These are phyloP conservation scores for Ptychoptera albimana DNA, from an alignment of 2,888 invertebrate species.

Conservation along the genomic window DNA sequence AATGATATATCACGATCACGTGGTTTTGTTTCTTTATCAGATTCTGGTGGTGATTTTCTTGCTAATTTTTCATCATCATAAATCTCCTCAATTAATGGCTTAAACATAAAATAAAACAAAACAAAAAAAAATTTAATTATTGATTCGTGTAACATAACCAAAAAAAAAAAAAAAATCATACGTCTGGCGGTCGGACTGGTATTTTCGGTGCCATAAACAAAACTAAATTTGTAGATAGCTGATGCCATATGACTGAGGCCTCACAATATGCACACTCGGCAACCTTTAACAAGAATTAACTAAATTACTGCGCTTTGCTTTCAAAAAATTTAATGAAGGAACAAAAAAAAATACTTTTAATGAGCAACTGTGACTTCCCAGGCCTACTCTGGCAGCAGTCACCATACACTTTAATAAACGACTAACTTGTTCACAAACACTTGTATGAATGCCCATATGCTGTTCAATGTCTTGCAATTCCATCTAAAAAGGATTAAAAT, in stretches of 20 bases:
- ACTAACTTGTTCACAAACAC: conserved; percentile 56
- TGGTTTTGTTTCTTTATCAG: conserved; percentile 42
- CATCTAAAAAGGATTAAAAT: not conserved
- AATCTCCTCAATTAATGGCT: conserved; percentile 52
- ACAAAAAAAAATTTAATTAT: conserved; percentile 2
- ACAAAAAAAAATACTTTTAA: conserved; percentile 24
- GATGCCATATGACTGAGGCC: conserved; percentile 88
- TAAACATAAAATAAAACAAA: conserved; percentile 2
- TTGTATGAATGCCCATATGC: conserved; percentile 62
- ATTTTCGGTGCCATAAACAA: conserved; percentile 62
- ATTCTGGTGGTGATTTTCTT: conserved; percentile 53
- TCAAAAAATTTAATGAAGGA: not conserved
- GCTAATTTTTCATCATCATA: conserved; percentile 45
- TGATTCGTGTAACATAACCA: not conserved
- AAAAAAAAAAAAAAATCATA: conserved; percentile 28
- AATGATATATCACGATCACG: conserved; percentile 39
- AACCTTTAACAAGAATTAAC: conserved; percentile 15
- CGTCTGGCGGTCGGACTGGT: conserved; percentile 59
- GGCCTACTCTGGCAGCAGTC: conserved; percentile 53
- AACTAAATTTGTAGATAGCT: conserved; percentile 64
- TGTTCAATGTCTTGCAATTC: conserved; percentile 54
- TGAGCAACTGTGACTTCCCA: conserved; percentile 40
- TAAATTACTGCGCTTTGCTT: not conserved
- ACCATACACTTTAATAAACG: conserved; percentile 61
- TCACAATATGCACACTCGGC: conserved; percentile 84